phyloP scores from a whole-genome alignment of 2,888 invertebrate genomes.

The Epistrophe grossulariae region DNA sequence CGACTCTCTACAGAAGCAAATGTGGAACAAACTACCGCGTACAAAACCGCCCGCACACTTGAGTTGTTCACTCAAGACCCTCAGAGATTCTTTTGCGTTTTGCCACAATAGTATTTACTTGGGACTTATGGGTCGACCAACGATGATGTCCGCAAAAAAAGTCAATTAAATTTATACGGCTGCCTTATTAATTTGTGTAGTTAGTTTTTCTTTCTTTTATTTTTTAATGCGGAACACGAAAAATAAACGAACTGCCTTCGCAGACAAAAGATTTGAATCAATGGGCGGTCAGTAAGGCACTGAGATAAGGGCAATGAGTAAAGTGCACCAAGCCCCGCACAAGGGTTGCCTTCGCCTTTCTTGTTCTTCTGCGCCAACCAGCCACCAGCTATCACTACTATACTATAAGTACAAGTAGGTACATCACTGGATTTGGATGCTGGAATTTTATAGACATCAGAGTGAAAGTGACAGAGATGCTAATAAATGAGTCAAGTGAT shows the following conservation, averaged over 20 bases:
- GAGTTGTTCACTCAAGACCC: conserved; percentile 37
- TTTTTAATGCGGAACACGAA: conserved; percentile 22
- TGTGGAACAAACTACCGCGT: conserved; percentile 50
- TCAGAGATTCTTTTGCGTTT: conserved; percentile 32
- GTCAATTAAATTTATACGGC: conserved; percentile 22
- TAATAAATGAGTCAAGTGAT: conserved; percentile 72
- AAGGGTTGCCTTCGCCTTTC: conserved; percentile 55
- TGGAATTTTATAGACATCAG: conserved; percentile 28
- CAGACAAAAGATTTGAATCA: conserved; percentile 74
- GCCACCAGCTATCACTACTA: background rate
- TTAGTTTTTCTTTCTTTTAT: background rate
- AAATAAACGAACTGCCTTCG: conserved; percentile 36
- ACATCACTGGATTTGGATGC: conserved; percentile 19
- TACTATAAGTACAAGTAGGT: conserved; percentile 19
- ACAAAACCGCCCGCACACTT: conserved; percentile 53
- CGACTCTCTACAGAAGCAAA: conserved; percentile 45
- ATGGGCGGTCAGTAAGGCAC: conserved; percentile 76
- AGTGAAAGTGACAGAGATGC: conserved; percentile 70
- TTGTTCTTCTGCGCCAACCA: background rate
- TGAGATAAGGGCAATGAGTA: conserved; percentile 75
- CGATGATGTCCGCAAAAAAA: conserved; percentile 51
- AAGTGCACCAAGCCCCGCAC: conserved; percentile 56
- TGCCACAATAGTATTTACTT: conserved; percentile 29
- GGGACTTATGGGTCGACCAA: conserved; percentile 6
- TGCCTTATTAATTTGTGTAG: conserved; percentile 41